Evolutionary conservation across 2,888 invertebrate species (phyloP).

Genomic region (Pristionchus fissidentatus): DNA sequence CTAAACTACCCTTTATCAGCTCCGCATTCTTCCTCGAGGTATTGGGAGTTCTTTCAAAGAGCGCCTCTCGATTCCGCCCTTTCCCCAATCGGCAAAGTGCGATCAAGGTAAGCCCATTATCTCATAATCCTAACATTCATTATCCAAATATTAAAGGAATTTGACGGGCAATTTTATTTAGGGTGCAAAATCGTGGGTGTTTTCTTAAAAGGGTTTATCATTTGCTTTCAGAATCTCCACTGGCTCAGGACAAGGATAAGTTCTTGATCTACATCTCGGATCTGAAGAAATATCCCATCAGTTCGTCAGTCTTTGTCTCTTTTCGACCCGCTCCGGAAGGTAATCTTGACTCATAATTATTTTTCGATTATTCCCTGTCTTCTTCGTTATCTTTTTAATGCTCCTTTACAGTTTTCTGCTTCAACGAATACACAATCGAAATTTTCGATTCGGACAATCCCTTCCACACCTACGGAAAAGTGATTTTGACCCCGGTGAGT

Average conservation of each 20-base stretch:
- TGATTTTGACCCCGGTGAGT: background rate
- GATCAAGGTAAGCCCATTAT: background rate
- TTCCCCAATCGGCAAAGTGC: background rate
- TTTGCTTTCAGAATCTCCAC: background rate
- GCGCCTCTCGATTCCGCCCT: background rate
- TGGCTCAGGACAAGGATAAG: slow-evolving; percentile 21
- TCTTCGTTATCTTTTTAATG: too few species aligned
- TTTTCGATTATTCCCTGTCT: too few species aligned
- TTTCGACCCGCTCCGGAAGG: background rate
- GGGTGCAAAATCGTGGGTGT: background rate
- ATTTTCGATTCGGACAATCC: background rate
- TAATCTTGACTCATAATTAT: too few species aligned
- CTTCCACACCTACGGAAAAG: background rate
- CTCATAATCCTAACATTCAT: background rate
- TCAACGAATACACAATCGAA: slow-evolving; percentile 3
- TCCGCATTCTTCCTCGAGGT: background rate
- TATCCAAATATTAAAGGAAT: too few species aligned
- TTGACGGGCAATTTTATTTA: too few species aligned
- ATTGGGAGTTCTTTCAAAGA: background rate
- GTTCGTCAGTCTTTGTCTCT: background rate
- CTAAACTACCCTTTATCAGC: background rate
- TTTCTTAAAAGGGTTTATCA: background rate
- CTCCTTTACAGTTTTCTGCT: background rate
- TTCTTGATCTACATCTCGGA: background rate
- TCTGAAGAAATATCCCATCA: background rate